Evolutionary conservation across 1,140 invertebrate species (phyloP).

Genomic region (Lysiphlebus fabarum): DNA sequence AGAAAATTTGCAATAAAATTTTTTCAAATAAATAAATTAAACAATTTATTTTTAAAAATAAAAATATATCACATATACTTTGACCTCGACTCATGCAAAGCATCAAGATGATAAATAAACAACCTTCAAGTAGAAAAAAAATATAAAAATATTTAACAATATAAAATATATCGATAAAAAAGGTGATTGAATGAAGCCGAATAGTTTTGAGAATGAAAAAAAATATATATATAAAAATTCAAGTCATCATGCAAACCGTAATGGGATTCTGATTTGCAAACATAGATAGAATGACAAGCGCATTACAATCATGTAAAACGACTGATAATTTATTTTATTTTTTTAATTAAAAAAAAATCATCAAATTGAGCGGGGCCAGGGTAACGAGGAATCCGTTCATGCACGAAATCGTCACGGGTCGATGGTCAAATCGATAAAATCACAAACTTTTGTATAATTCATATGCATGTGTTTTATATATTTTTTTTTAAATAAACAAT

Average conservation of each 20-base stretch:
- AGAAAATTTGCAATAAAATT: too few species aligned
- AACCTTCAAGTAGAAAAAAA: too few species aligned
- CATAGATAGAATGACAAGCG: slow-evolving; percentile 8
- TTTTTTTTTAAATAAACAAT: too few species aligned
- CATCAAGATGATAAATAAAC: too few species aligned
- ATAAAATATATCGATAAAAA: too few species aligned
- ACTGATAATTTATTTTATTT: slow-evolving; percentile 3
- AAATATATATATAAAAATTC: not conserved
- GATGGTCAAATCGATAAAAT: slow-evolving; percentile 23
- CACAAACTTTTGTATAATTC: not conserved
- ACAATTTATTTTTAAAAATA: too few species aligned
- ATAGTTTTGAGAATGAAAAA: not conserved
- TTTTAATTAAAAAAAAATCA: not conserved
- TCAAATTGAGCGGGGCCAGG: slow-evolving; percentile 3
- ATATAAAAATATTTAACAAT: too few species aligned
- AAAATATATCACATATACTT: too few species aligned
- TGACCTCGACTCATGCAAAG: too few species aligned
- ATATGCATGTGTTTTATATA: too few species aligned
- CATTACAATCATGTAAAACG: not conserved
- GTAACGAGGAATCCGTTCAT: slow-evolving; percentile 16
- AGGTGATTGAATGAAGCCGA: too few species aligned
- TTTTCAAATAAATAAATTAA: too few species aligned
- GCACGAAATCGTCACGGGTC: slow-evolving; percentile 22
- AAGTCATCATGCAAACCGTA: slow-evolving; percentile 14
- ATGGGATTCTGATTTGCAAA: slow-evolving; percentile 18